phyloP scores from a whole-genome alignment of 2,888 invertebrate species.

The Seira sanloemensis region DNA sequence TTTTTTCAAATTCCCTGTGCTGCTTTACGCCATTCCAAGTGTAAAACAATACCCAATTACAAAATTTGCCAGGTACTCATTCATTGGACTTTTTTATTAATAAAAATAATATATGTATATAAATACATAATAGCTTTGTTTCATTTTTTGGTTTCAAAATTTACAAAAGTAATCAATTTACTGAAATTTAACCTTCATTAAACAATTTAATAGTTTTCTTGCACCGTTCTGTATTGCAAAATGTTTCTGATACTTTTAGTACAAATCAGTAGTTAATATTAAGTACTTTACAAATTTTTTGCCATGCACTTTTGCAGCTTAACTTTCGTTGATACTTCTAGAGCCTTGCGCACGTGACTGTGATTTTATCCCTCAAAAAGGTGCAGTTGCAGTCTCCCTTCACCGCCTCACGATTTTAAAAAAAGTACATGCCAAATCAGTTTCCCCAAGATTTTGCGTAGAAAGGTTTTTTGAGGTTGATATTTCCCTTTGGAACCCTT shows the following conservation, averaged over 20 bases:
- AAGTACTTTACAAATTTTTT: slow-evolving; percentile 28
- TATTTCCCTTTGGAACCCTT: slow-evolving; percentile 28
- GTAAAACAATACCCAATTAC: not conserved
- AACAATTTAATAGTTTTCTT: not conserved
- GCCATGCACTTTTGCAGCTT: slow-evolving; percentile 52
- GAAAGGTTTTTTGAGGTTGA: slow-evolving; percentile 27
- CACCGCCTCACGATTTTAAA: slow-evolving; percentile 32
- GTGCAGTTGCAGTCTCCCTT: slow-evolving; percentile 21
- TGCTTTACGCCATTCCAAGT: not conserved
- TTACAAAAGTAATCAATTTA: not conserved
- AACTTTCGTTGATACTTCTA: slow-evolving; percentile 46
- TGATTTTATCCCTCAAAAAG: slow-evolving; percentile 26
- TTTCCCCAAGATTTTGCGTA: slow-evolving; percentile 22
- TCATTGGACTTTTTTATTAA: not conserved
- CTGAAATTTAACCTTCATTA: not conserved
- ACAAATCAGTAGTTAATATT: not conserved
- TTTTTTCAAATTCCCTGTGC: not conserved
- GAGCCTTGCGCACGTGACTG: slow-evolving; percentile 51
- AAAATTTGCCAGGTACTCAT: not conserved
- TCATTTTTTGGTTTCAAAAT: not conserved
- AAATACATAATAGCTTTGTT: not conserved
- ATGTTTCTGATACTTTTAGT: not conserved
- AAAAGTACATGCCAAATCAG: slow-evolving; percentile 6
- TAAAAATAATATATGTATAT: not conserved
- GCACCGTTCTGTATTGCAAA: not conserved